Percentiles rank a stretch among this genome's conserved stretches.
phyloP scores from a whole-genome alignment of 2,888 invertebrate species.

The Troides helena region DNA sequence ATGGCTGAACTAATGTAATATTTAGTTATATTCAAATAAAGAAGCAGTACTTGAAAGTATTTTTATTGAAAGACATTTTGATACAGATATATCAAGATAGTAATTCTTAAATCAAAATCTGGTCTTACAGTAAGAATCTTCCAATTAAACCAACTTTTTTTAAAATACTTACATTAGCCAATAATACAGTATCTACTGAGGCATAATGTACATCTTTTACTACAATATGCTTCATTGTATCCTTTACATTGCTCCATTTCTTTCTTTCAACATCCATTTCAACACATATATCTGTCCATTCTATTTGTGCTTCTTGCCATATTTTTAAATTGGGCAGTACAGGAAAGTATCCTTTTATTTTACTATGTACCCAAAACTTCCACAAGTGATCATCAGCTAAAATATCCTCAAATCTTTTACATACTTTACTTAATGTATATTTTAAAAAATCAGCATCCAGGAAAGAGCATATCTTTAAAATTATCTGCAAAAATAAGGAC shows the following conservation, averaged over 20 bases:
- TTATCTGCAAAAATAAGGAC: constrained; percentile 64
- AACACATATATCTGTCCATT: constrained; percentile 81
- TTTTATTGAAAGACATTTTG: too few relatives aligned
- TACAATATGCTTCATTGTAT: constrained; percentile 70
- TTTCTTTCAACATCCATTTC: constrained; percentile 80
- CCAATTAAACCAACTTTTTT: too few relatives aligned
- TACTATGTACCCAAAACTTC: constrained; percentile 75
- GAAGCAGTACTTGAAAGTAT: too few relatives aligned
- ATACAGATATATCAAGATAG: too few relatives aligned
- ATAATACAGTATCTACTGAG: constrained; percentile 79
- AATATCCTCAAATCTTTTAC: constrained; percentile 78
- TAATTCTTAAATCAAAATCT: too few relatives aligned
- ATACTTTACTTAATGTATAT: constrained; percentile 75
- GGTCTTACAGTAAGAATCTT: too few relatives aligned
- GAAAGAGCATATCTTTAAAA: constrained; percentile 81
- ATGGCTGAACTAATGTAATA: neutral
- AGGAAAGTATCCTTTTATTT: constrained; percentile 63
- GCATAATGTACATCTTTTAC: constrained; percentile 79
- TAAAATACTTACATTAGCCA: constrained; percentile 72
- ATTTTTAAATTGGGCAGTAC: constrained; percentile 58
- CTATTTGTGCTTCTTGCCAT: constrained; percentile 63
- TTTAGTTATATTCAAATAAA: too few relatives aligned
- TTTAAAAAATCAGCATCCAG: constrained; percentile 79
- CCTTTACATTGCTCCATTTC: constrained; percentile 75
- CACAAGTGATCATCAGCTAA: constrained; percentile 79